Evolutionary conservation across 2,113 vertebrate species (phyloP).

Genomic region (Sardina pilchardus): DNA sequence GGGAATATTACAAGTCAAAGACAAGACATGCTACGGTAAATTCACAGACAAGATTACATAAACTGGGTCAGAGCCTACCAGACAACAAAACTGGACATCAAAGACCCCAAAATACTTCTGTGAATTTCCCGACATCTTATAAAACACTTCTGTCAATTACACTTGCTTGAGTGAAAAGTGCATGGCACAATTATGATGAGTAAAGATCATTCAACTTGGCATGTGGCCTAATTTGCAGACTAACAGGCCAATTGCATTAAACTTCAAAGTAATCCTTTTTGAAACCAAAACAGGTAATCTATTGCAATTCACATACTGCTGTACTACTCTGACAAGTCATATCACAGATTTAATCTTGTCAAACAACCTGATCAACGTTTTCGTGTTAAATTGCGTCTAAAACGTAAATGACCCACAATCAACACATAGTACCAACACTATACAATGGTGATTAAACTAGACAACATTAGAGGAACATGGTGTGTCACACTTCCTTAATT

Average conservation of each 20-base stretch:
- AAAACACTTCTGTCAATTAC: neutral
- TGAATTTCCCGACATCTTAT: no score
- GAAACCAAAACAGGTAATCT: neutral
- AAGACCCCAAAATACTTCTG: neutral
- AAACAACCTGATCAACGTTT: no score
- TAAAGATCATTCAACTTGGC: neutral
- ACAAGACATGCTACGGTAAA: neutral
- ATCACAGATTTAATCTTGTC: neutral
- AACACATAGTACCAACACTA: neutral
- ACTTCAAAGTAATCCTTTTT: neutral
- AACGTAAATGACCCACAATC: neutral
- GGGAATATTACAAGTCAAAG: neutral
- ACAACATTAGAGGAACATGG: neutral
- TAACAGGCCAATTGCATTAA: neutral
- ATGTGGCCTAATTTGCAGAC: neutral
- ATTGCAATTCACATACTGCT: neutral
- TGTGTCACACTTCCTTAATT: neutral
- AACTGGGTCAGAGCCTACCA: neutral
- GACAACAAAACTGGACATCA: no score
- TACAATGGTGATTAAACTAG: neutral
- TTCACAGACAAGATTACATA: neutral
- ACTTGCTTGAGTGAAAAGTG: neutral
- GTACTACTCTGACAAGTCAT: neutral
- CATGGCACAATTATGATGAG: neutral
- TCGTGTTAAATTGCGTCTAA: neutral